Evolutionary conservation across 2,797 vertebrate genomes (phyloP), one percentile per base, ranked within the genome.

Genomic region (Gambusia yucatana): DNA sequence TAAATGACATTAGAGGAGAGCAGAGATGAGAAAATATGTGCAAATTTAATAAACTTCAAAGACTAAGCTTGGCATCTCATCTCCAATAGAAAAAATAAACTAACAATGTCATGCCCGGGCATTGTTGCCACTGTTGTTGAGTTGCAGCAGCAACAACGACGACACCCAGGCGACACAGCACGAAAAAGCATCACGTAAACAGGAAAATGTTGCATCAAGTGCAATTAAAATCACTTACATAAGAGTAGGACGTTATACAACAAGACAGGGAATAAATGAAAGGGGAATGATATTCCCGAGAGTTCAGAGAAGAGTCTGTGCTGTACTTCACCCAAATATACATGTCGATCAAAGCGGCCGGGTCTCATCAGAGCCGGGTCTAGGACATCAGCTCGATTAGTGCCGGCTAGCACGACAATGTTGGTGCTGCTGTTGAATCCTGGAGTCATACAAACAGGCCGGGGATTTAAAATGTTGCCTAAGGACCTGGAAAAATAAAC

Each of bases 371-470:
- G 85, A 25, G 96, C 96, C 2, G 94, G 96, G 79, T 97, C 96
- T 61, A 97, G 92, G 76, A 96, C 84, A 65, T 96, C 96, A 0
- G 90, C 89, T 28, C 95, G 90, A 88, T 96, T 96, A 61, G 96
- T 97, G 59, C 95, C 96, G 0, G 96, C 96, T 73, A 97, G 90
- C 65, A 97, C 92, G 0, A 97, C 89, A 1, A 97, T 92, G 1
- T 95, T 95, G 17, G 94, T 94, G 85, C 89, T 91, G n/a, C 93
- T 95, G 87, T 93, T 96, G 89, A 97, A 97, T 28, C 97, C 97
- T 97, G 82, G 6, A 81, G 13, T 0, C 28, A 80, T 25, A 81
- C 59, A 73, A 57, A 59, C 11, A 74, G 46, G 76, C 2, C 13
- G 6, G 39, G n/a, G 16, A 63, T 22, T 20, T 73, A 4, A 80